Evolutionary conservation across 2,888 invertebrate species (phyloP), one percentile per base, ranked within the genome.

Genomic region (Erannis defoliaria): DNA sequence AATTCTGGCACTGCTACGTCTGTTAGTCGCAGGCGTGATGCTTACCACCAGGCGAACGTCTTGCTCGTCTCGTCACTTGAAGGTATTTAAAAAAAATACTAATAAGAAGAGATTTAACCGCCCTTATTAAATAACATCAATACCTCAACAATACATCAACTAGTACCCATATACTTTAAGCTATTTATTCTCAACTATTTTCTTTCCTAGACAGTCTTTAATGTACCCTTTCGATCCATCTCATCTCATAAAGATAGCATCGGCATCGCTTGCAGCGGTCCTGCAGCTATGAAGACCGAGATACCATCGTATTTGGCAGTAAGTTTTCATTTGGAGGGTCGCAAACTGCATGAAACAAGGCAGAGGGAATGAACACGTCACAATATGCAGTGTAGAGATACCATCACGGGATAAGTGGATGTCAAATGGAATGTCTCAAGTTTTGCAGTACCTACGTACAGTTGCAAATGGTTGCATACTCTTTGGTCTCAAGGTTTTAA

Each of bases 261-360:
- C 55, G 19, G 14, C 6, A 50, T 61, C 55, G 19, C 40, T 19
- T 50, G 49, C 55, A 50, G 35, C 35, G 16, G 16, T 45, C 38
- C 51, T 59, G 49, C 43, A 31, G 45, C 38, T 9, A 43, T 43
- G 43, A 37, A 55, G 37, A 48, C 33, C 0, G 48, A 14, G 37
- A 51, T 45, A 46, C 29, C 53, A 53, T 59, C 57, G 19, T 26
- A 40, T 38, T 53, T 42, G 54, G 40, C 48, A 54, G 40, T 48
- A 60, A 38, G 43, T 68, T 66, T 63, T 59, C 64, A 64, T 68
- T 66, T 66, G 62, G 50, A 38, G 55, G 54, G 48, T 46, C 5
- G 46, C 53, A 55, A 55, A 62, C 57, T 50, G 43, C 62, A 50
- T 40, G 55, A 68, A 64, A 66, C 64, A 64, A 46, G 46, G 62